These are phyloP conservation scores for Peromyscus melanophrys DNA, from an alignment of 2,797 vertebrate species.

Conservation along the genomic window DNA sequence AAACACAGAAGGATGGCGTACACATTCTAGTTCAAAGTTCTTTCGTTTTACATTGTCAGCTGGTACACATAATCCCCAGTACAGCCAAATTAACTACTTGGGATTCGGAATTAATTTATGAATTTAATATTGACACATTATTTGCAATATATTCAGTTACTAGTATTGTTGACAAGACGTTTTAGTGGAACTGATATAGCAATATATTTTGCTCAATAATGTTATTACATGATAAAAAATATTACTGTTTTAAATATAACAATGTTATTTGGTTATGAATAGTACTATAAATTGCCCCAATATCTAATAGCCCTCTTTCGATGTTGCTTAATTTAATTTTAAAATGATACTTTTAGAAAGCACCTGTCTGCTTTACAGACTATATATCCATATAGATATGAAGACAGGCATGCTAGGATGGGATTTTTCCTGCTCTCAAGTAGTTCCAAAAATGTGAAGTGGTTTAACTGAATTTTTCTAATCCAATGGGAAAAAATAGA, in stretches of 20 bases:
- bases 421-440: neutral
- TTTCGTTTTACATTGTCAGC: neutral
- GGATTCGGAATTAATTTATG: neutral
- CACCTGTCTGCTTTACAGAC: neutral
- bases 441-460: neutral
- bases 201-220: neutral
- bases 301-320: neutral
- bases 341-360: constrained; percentile 2
- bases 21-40: neutral
- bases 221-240: neutral
- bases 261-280: neutral
- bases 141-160: neutral
- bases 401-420: neutral
- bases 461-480: neutral
- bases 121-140: neutral
- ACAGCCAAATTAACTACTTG: neutral
- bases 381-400: neutral
- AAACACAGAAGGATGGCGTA: neutral
- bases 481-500: neutral
- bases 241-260: neutral
- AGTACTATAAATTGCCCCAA: neutral
- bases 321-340: neutral
- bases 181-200: neutral
- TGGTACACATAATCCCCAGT: neutral
- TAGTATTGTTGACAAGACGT: neutral